Conservation (phyloP, 2,888 invertebrate species). For the Zeuzera pyrina region DNA sequence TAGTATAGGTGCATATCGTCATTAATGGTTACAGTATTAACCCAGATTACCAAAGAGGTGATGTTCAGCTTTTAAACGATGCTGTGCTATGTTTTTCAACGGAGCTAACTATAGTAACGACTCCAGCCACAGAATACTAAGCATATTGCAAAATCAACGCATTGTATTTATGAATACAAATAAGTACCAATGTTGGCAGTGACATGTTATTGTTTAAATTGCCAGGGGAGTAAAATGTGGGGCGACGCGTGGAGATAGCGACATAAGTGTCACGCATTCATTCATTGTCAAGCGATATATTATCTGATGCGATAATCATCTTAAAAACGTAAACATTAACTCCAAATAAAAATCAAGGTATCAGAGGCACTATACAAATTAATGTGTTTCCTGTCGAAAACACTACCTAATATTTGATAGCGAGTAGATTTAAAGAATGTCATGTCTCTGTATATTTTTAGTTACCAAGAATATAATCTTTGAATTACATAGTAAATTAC, state of each 20-base stretch:
- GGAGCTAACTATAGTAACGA: constrained; percentile 6
- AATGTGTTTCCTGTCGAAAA: no score
- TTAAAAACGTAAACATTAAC: constrained; percentile 19
- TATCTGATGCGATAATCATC: constrained; percentile 17
- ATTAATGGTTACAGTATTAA: constrained; percentile 26
- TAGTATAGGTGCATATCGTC: constrained; percentile 9
- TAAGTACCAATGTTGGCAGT: constrained; percentile 13
- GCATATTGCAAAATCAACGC: constrained; percentile 17
- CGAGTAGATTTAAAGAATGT: no score
- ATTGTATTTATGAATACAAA: constrained; percentile 17
- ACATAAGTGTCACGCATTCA: constrained; percentile 19
- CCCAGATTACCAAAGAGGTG: constrained; percentile 12
- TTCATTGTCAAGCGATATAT: constrained; percentile 12
- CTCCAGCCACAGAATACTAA: constrained; percentile 8
- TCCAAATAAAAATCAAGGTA: constrained; percentile 18
- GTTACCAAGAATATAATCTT: no score
- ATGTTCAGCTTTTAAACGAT: background rate
- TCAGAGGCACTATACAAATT: no score
- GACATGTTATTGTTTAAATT: constrained; percentile 24
- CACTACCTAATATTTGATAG: no score
- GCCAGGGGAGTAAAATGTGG: constrained; percentile 16
- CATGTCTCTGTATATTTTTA: no score
- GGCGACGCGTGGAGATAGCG: constrained; percentile 16
- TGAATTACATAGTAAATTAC: no score
- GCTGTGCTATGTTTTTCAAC: constrained; percentile 1